Percentiles rank a stretch among this genome's conserved stretches.
Evolutionary conservation across 2,888 invertebrate genomes (phyloP).

Genomic region (Tipula confusa): DNA sequence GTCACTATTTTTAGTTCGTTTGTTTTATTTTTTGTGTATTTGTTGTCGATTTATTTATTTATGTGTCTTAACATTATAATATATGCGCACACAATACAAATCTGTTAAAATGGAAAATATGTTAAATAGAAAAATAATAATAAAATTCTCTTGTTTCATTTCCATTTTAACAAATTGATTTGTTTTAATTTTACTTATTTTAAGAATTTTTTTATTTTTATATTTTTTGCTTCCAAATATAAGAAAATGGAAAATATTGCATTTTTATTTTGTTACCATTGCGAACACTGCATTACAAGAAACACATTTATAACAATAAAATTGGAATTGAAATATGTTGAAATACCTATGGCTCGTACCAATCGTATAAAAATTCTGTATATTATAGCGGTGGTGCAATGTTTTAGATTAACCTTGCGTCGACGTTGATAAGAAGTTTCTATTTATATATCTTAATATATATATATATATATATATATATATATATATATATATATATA

Average conservation of each 20-base stretch:
- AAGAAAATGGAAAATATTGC: background rate
- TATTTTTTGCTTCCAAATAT: background rate
- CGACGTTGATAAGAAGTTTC: background rate
- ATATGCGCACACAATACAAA: background rate
- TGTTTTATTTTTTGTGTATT: background rate
- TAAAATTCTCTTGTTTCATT: background rate
- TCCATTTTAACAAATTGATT: constrained; percentile 12
- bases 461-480: background rate
- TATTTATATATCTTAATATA: background rate
- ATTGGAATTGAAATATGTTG: background rate
- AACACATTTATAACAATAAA: background rate
- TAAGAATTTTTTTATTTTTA: background rate
- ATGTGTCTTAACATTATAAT: background rate
- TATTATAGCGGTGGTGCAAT: background rate
- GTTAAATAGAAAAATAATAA: background rate
- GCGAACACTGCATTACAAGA: background rate
- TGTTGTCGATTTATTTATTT: background rate
- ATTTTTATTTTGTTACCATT: no score
- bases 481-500: no score
- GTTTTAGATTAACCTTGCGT: background rate
- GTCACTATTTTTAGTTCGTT: background rate
- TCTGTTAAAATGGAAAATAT: background rate
- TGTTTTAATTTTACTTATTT: constrained; percentile 20
- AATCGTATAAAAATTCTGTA: background rate
- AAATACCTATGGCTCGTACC: background rate